Percentiles rank a stretch among this genome's conserved stretches.
Conservation (phyloP, 2,888 invertebrate species). For the Corbicula japonica region DNA sequence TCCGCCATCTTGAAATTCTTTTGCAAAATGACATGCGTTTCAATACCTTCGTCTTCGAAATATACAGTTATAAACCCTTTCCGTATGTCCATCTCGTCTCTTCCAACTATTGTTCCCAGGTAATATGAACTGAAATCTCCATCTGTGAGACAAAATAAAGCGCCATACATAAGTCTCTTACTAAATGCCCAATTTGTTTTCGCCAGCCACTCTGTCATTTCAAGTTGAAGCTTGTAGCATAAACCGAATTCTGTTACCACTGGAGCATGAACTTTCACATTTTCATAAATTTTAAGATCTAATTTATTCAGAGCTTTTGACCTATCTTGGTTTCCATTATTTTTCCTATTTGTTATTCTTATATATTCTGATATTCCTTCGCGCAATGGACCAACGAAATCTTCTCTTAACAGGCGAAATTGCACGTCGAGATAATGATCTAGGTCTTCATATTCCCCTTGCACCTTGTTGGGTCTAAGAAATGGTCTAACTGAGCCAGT, state of each 20-base stretch:
- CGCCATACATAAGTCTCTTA: slow-evolving; percentile 91
- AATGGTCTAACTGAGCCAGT: slow-evolving; percentile 83
- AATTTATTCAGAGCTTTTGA: not conserved
- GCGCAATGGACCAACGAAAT: slow-evolving; percentile 92
- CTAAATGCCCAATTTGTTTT: slow-evolving; percentile 86
- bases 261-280: slow-evolving; percentile 71
- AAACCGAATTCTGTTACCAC: slow-evolving; percentile 68
- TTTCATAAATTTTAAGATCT: slow-evolving; percentile 75
- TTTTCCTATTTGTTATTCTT: slow-evolving; percentile 13
- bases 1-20: slow-evolving; percentile 89
- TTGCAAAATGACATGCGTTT: not conserved
- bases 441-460: slow-evolving; percentile 89
- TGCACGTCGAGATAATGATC: slow-evolving; percentile 92
- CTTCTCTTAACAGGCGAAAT: slow-evolving; percentile 92
- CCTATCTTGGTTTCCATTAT: not conserved
- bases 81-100: slow-evolving; percentile 65
- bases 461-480: slow-evolving; percentile 89
- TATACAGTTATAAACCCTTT: slow-evolving; percentile 67
- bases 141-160: slow-evolving; percentile 91
- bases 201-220: slow-evolving; percentile 28
- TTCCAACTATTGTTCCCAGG: slow-evolving; percentile 89
- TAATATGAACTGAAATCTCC: slow-evolving; percentile 90
- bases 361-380: slow-evolving; percentile 89
- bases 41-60: slow-evolving; percentile 51
- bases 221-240: slow-evolving; percentile 64